phyloP scores from a whole-genome alignment of 2,797 vertebrate genomes.

The Alectoris magna region DNA sequence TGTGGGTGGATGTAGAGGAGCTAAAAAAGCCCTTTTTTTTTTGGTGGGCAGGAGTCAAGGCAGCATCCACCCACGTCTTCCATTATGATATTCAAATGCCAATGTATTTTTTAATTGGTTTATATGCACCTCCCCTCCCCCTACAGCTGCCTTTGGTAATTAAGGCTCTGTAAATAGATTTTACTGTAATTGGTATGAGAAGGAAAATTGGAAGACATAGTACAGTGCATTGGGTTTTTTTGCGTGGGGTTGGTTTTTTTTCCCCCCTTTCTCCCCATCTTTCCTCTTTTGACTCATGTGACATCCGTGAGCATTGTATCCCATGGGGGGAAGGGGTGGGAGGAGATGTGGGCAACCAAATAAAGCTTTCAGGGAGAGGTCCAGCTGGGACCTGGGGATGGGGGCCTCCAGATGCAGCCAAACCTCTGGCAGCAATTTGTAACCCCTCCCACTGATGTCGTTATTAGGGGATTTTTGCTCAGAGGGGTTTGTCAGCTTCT shows the following conservation, averaged over 20 bases:
- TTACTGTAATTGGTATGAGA: slow-evolving; percentile 64
- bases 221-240: slow-evolving; percentile 19
- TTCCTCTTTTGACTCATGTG: slow-evolving; percentile 42
- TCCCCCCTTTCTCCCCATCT: not conserved
- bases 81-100: slow-evolving; percentile 75
- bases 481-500: not conserved
- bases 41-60: slow-evolving; percentile 50
- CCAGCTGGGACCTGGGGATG: fast-evolving
- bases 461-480: not conserved
- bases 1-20: slow-evolving; percentile 63
- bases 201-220: slow-evolving; percentile 66
- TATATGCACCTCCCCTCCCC: not conserved
- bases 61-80: slow-evolving; percentile 67
- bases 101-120: slow-evolving; percentile 77
- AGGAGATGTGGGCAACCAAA: not conserved
- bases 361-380: not conserved
- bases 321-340: not conserved
- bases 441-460: not conserved
- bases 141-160: slow-evolving; percentile 72
- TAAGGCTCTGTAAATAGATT: slow-evolving; percentile 76
- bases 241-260: not conserved
- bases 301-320: slow-evolving; percentile 9
- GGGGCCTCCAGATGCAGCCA: not conserved
- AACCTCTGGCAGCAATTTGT: not conserved
- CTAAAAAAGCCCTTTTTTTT: not conserved